phyloP scores from a whole-genome alignment of 1,140 invertebrate species.

The Eurosta solidaginis region DNA sequence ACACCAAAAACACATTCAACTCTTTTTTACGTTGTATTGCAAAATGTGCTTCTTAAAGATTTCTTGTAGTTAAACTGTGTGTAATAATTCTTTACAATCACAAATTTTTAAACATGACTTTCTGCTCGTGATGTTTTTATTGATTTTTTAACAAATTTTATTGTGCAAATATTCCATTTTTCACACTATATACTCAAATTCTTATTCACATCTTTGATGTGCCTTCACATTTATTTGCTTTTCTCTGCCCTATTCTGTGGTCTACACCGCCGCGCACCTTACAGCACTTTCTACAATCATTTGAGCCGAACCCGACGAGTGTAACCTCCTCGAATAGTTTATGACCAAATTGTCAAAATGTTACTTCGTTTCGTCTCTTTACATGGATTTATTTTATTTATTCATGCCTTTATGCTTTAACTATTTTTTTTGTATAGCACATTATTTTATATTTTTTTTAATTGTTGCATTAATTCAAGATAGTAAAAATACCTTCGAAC shows the following conservation, averaged over 20 bases:
- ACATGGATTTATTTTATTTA: not conserved
- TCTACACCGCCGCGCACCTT: conserved; percentile 9
- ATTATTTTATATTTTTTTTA: too few relatives aligned
- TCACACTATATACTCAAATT: conserved; percentile 1
- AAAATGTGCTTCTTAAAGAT: not conserved
- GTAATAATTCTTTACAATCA: not conserved
- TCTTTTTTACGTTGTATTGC: not conserved
- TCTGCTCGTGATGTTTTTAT: conserved; percentile 9
- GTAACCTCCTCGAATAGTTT: conserved; percentile 22
- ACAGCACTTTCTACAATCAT: conserved; percentile 2
- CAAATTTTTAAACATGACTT: conserved; percentile 10
- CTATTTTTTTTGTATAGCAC: too few relatives aligned
- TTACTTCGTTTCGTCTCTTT: conserved; percentile 4
- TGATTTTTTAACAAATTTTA: conserved; percentile 27
- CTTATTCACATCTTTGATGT: conserved; percentile 23
- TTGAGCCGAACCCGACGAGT: conserved; percentile 16
- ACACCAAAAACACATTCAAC: conserved; percentile 1
- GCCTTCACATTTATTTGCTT: conserved; percentile 30
- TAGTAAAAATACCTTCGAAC: too few relatives aligned
- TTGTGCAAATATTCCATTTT: conserved; percentile 24
- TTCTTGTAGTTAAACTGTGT: not conserved
- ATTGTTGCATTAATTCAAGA: too few relatives aligned
- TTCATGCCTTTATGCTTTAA: not conserved
- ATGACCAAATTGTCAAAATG: conserved; percentile 29
- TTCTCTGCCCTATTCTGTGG: conserved; percentile 16